Conservation (phyloP, 2,797 vertebrate genomes). For the Apogon talboti region DNA sequence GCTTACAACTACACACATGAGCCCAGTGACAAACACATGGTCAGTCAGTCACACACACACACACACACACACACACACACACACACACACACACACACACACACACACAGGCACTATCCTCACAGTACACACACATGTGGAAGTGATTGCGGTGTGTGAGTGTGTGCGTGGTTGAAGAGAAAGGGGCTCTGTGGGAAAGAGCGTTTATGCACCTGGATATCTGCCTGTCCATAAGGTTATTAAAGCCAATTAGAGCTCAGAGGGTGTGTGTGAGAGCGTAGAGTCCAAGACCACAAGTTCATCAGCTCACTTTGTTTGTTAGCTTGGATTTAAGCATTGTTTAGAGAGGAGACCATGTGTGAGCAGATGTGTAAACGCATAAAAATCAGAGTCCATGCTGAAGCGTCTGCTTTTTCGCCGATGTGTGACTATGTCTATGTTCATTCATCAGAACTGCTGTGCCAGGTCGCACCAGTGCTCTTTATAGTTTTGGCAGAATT, state of each 20-base stretch:
- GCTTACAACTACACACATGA: slow-evolving; percentile 72
- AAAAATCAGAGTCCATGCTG: slow-evolving; percentile 52
- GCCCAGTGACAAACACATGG: slow-evolving; percentile 60
- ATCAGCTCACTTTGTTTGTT: slow-evolving; percentile 50
- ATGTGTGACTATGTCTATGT: slow-evolving; percentile 31
- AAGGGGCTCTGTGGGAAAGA: slow-evolving; percentile 71
- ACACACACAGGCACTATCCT: slow-evolving; percentile 28
- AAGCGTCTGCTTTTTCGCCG: slow-evolving; percentile 36
- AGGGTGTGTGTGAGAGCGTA: slow-evolving; percentile 14
- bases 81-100: slow-evolving; percentile 46
- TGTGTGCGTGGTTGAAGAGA: slow-evolving; percentile 49
- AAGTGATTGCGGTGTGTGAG: slow-evolving; percentile 73
- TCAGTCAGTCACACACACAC: slow-evolving; percentile 71
- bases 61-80: slow-evolving; percentile 70
- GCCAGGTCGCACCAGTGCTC: slow-evolving; percentile 36
- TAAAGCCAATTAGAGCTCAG: slow-evolving; percentile 75
- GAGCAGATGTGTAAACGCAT: slow-evolving; percentile 55
- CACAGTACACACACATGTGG: slow-evolving; percentile 80
- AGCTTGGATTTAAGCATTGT: slow-evolving; percentile 55
- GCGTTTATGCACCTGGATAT: slow-evolving; percentile 81
- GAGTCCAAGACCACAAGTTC: slow-evolving; percentile 5
- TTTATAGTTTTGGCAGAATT: slow-evolving; percentile 60
- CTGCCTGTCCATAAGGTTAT: slow-evolving; percentile 78
- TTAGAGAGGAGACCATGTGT: slow-evolving; percentile 55
- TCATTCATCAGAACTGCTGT: slow-evolving; percentile 42